Conservation (phyloP, 2,113 vertebrate species). For the Colinus virginianus region DNA sequence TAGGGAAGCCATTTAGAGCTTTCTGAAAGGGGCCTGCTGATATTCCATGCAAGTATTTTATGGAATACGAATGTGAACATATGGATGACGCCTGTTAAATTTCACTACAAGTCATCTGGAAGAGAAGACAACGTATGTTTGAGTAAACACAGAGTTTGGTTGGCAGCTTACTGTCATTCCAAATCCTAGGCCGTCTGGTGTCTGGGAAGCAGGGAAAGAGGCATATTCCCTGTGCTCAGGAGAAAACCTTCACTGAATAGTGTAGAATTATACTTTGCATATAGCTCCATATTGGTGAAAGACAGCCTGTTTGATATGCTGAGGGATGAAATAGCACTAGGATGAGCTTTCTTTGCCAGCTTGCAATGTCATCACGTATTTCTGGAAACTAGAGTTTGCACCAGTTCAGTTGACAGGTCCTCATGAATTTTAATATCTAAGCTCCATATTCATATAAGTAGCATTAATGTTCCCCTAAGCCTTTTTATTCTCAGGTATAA, state of each 20-base stretch:
- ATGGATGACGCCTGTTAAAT: slow-evolving; percentile 48
- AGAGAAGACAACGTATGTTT: slow-evolving; percentile 65
- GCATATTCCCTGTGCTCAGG: background rate
- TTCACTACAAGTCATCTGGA: slow-evolving; percentile 66
- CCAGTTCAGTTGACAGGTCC: slow-evolving; percentile 77
- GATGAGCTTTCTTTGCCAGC: slow-evolving; percentile 73
- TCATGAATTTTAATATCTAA: slow-evolving; percentile 82
- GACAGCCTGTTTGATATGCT: slow-evolving; percentile 74
- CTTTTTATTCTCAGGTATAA: slow-evolving; percentile 15
- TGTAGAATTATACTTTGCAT: background rate
- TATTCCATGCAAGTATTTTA: slow-evolving; percentile 54
- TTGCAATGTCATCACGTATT: slow-evolving; percentile 77
- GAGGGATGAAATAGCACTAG: slow-evolving; percentile 63
- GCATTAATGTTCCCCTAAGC: slow-evolving; percentile 48
- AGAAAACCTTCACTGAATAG: slow-evolving; percentile 45
- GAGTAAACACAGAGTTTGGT: slow-evolving; percentile 62
- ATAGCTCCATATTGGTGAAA: slow-evolving; percentile 70
- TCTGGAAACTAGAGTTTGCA: slow-evolving; percentile 77
- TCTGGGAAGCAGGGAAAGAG: slow-evolving; percentile 36
- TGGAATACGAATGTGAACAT: slow-evolving; percentile 68
- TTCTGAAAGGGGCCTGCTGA: slow-evolving; percentile 19
- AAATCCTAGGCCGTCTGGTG: slow-evolving; percentile 40
- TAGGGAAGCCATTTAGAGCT: slow-evolving; percentile 4
- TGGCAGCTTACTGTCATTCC: slow-evolving; percentile 64
- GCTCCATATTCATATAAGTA: slow-evolving; percentile 74